A percentile compares a stretch with the other conserved stretches of the same genome.
phyloP scores from a whole-genome alignment of 2,888 invertebrate species.

The Lasioglossum villosulum region DNA sequence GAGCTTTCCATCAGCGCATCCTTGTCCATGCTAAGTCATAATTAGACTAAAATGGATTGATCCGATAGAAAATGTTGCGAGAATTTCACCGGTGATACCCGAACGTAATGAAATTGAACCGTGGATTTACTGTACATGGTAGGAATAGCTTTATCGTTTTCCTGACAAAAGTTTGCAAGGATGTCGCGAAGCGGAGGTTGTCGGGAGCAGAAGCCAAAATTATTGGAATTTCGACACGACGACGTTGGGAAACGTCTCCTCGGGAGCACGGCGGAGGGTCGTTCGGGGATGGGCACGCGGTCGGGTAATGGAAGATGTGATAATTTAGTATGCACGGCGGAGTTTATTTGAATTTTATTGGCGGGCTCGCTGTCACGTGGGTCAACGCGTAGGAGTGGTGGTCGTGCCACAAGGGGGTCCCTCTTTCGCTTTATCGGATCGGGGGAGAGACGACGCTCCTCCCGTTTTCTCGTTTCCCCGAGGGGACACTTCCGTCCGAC shows the following conservation, averaged over 20 bases:
- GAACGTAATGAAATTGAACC: not conserved
- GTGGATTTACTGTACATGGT: not conserved
- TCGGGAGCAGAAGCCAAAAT: constrained; percentile 49
- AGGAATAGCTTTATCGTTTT: not conserved
- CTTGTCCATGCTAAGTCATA: not conserved
- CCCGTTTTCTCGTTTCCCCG: constrained; percentile 82
- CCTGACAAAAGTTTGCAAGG: not conserved
- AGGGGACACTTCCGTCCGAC: constrained; percentile 84
- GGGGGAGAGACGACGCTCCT: constrained; percentile 77
- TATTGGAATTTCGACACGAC: constrained; percentile 68
- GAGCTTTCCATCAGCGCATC: not conserved
- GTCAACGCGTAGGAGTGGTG: constrained; percentile 70
- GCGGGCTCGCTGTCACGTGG: constrained; percentile 80
- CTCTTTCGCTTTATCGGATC: constrained; percentile 82
- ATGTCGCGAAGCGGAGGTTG: not conserved
- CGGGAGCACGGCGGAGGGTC: constrained; percentile 48
- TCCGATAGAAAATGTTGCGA: not conserved
- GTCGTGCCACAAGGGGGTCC: constrained; percentile 75
- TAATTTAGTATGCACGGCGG: constrained; percentile 84
- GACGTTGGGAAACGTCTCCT: constrained; percentile 51
- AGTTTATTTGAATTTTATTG: constrained; percentile 85
- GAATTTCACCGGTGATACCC: not conserved
- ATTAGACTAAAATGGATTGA: not conserved
- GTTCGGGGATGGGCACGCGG: constrained; percentile 66
- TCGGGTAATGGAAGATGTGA: constrained; percentile 83